phyloP scores from a whole-genome alignment of 2,113 vertebrate genomes.

The Chlamydotis undulata region DNA sequence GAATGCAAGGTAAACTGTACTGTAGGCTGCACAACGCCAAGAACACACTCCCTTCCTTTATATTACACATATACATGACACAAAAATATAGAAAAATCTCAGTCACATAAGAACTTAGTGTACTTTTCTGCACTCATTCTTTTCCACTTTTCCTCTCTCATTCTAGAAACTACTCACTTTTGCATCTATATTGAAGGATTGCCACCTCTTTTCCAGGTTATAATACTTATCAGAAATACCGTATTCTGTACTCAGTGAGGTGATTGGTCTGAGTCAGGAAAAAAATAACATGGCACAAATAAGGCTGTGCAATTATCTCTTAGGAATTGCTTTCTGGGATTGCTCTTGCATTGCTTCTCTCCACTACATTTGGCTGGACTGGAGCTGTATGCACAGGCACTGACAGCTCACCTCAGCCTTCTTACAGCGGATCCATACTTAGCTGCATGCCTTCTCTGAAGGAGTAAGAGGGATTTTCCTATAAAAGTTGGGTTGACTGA shows the following conservation, averaged over 20 bases:
- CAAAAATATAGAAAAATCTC: neutral
- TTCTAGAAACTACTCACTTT: neutral
- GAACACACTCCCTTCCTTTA: neutral
- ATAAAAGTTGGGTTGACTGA: neutral
- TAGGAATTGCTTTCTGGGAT: neutral
- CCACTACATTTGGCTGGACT: neutral
- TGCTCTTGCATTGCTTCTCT: neutral
- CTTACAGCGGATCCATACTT: neutral
- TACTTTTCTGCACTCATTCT: neutral
- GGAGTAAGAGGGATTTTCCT: neutral
- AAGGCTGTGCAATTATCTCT: neutral
- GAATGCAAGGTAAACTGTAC: neutral
- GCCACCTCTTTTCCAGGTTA: neutral
- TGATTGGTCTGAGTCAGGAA: neutral
- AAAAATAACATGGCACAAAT: neutral
- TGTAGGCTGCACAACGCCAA: neutral
- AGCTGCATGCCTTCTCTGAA: too few species aligned
- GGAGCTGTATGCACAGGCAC: neutral
- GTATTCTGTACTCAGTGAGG: neutral
- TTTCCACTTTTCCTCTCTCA: neutral
- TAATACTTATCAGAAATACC: neutral
- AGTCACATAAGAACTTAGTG: neutral
- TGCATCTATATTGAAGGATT: neutral
- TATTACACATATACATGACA: neutral
- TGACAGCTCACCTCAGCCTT: neutral